Conservation (phyloP, 2,797 vertebrate species). For the Gadopsis bispinosus region DNA sequence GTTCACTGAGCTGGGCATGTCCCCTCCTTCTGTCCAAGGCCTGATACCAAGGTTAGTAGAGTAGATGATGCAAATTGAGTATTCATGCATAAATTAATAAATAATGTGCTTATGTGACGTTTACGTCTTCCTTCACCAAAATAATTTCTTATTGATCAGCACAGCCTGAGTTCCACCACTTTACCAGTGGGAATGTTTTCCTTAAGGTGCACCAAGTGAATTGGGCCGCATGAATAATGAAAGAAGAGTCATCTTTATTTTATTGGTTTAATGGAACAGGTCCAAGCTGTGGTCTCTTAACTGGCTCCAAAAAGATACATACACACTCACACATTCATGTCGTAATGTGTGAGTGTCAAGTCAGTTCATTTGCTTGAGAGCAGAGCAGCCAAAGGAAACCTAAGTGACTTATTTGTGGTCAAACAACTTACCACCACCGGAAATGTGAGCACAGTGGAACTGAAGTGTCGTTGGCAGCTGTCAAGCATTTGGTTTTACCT, state of each 20-base stretch:
- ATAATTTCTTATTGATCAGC: conserved; percentile 29
- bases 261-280: conserved; percentile 68
- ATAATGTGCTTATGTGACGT: conserved; percentile 11
- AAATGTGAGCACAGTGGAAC: conserved; percentile 13
- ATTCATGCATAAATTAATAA: conserved; percentile 28
- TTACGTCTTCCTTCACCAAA: conserved; percentile 3
- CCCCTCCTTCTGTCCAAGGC: conserved; percentile 86
- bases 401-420: conserved; percentile 8
- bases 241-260: conserved; percentile 71
- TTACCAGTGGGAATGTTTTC: conserved; percentile 39
- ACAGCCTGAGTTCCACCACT: conserved; percentile 26
- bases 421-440: conserved; percentile 9
- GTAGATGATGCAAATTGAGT: conserved; percentile 8
- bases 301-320: conserved; percentile 27
- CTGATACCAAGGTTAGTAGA: conserved; percentile 88
- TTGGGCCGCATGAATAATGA: conserved; percentile 55
- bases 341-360: not conserved
- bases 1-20: conserved; percentile 89
- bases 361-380: conserved; percentile 8
- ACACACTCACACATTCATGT: conserved; percentile 10
- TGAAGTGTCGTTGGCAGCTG: not conserved
- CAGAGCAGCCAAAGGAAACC: conserved; percentile 3
- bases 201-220: conserved; percentile 16
- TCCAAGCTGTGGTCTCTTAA: conserved; percentile 44
- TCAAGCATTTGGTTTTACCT: not conserved